Conservation (phyloP, 2,888 invertebrate species). For the Seira musarum region DNA sequence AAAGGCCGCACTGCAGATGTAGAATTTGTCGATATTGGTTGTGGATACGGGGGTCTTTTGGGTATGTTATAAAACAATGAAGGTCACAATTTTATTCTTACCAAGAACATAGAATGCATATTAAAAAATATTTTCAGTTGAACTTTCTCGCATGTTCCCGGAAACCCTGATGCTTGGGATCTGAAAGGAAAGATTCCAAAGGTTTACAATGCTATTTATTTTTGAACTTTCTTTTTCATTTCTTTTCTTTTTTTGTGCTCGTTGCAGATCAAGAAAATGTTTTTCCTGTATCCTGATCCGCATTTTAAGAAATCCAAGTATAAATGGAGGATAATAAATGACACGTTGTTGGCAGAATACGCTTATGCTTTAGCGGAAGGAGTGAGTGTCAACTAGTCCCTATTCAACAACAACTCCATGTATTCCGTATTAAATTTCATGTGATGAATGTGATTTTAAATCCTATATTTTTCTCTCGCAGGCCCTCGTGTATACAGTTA, state of each 20-base stretch:
- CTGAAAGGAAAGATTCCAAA: too few species aligned
- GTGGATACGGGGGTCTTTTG: slow-evolving; percentile 97
- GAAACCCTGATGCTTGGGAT: slow-evolving; percentile 91
- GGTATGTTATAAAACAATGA: slow-evolving; percentile 74
- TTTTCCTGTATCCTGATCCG: slow-evolving; percentile 99
- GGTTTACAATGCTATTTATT: too few species aligned
- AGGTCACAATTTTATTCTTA: not conserved
- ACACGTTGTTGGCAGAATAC: slow-evolving; percentile 94
- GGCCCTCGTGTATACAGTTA: slow-evolving; percentile 96
- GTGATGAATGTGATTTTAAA: not conserved
- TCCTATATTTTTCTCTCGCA: slow-evolving; percentile 71
- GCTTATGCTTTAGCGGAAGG: slow-evolving; percentile 91
- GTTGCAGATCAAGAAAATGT: slow-evolving; percentile 92
- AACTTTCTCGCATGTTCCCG: slow-evolving; percentile 93
- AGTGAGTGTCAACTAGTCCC: too few species aligned
- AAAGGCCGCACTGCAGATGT: slow-evolving; percentile 74
- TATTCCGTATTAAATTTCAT: not conserved
- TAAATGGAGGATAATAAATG: slow-evolving; percentile 98
- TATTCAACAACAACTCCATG: too few species aligned
- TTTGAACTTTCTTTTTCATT: too few species aligned
- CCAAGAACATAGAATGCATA: too few species aligned
- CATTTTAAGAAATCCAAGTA: slow-evolving; percentile 99
- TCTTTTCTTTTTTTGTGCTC: not conserved
- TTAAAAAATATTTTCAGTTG: too few species aligned
- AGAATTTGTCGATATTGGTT: slow-evolving; percentile 96